phyloP scores from a whole-genome alignment of 1,140 invertebrate genomes.

The Macrobrachium rosenbergii region DNA sequence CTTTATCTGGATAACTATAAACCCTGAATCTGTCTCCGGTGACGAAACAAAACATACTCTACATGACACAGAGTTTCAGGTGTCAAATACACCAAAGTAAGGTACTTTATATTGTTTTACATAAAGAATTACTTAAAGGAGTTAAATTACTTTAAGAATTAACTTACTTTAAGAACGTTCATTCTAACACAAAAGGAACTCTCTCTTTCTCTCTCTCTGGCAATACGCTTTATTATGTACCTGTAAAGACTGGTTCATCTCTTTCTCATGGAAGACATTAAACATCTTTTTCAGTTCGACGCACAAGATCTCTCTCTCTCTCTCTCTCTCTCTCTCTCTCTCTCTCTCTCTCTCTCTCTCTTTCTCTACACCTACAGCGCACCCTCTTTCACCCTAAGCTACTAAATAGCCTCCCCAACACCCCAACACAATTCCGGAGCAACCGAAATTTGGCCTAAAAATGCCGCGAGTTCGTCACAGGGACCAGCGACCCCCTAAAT shows the following conservation, averaged over 20 bases:
- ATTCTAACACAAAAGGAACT: too few relatives aligned
- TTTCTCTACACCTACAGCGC: not conserved
- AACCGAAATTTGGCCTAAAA: slow-evolving; percentile 12
- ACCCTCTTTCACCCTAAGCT: slow-evolving; percentile 6
- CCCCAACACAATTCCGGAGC: slow-evolving; percentile 22
- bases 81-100: too few relatives aligned
- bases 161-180: too few relatives aligned
- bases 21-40: too few relatives aligned
- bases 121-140: too few relatives aligned
- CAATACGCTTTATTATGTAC: not conserved
- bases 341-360: slow-evolving; percentile 14
- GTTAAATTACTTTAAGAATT: too few relatives aligned
- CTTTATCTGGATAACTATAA: too few relatives aligned
- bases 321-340: slow-evolving; percentile 7
- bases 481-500: slow-evolving; percentile 52
- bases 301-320: not conserved
- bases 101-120: too few relatives aligned
- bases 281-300: not conserved
- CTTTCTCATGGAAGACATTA: too few relatives aligned
- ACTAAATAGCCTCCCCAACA: slow-evolving; percentile 33
- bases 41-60: too few relatives aligned
- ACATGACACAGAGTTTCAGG: too few relatives aligned
- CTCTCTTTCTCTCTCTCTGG: too few relatives aligned
- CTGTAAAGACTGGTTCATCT: not conserved
- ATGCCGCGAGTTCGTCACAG: slow-evolving; percentile 45